phyloP scores from a whole-genome alignment of 2,797 vertebrate genomes.

The Tapirus indicus region DNA sequence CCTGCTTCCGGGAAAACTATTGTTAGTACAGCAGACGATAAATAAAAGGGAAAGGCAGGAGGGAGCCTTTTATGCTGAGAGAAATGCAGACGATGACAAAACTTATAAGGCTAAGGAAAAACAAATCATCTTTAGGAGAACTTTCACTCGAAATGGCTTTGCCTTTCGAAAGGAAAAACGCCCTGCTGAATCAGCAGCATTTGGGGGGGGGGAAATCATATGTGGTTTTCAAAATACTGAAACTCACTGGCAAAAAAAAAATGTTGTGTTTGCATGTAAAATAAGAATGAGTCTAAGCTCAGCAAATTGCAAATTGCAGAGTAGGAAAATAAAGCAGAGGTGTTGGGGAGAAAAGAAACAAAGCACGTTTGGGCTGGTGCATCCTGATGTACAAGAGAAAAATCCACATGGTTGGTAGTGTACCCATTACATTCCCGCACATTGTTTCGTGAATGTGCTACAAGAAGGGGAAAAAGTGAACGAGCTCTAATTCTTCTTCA shows the following conservation, averaged over 20 bases:
- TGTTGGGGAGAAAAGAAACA: neutral
- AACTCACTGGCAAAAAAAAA: slow-evolving; percentile 2
- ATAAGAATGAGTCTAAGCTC: slow-evolving; percentile 67
- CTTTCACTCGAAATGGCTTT: slow-evolving; percentile 78
- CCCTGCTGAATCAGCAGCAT: slow-evolving; percentile 79
- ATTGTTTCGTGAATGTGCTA: neutral
- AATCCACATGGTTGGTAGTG: neutral
- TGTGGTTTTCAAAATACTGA: slow-evolving; percentile 47
- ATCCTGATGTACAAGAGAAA: neutral
- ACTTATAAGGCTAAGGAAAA: slow-evolving; percentile 73
- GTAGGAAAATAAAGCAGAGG: slow-evolving; percentile 28
- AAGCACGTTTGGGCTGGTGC: neutral
- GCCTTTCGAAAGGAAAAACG: slow-evolving; percentile 73
- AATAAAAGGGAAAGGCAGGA: slow-evolving; percentile 69
- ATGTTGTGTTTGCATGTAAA: slow-evolving; percentile 58
- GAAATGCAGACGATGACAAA: slow-evolving; percentile 75
- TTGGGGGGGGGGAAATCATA: neutral
- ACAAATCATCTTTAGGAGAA: slow-evolving; percentile 80
- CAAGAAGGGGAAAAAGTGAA: slow-evolving; percentile 1
- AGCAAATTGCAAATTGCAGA: slow-evolving; percentile 48
- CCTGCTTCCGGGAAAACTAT: slow-evolving; percentile 65
- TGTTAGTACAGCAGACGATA: slow-evolving; percentile 64
- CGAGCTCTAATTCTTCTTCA: slow-evolving; percentile 65
- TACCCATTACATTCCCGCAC: neutral
- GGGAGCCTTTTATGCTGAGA: slow-evolving; percentile 69